phyloP scores from a whole-genome alignment of 2,888 invertebrate species.

The Atrina japonica region DNA sequence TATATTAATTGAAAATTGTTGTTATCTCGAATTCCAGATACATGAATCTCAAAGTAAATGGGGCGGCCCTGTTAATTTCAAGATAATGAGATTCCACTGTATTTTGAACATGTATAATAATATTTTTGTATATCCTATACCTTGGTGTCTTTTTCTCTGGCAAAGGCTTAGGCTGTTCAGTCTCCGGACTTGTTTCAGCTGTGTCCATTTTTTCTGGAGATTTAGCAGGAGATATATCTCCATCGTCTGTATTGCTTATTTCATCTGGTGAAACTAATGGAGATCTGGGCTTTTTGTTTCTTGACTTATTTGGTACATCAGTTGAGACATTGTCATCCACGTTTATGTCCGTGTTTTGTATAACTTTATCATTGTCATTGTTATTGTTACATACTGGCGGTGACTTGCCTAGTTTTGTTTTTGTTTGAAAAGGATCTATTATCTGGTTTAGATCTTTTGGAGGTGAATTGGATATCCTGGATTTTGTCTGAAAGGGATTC shows the following conservation, averaged over 20 bases:
- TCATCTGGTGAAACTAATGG: slow-evolving; percentile 43
- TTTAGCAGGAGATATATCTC: slow-evolving; percentile 6
- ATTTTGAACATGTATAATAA: not conserved
- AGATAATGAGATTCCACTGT: not conserved
- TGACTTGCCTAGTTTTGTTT: slow-evolving; percentile 57
- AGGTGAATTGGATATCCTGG: slow-evolving; percentile 64
- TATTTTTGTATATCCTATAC: too few species aligned
- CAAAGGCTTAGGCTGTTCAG: not conserved
- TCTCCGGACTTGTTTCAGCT: slow-evolving; percentile 8
- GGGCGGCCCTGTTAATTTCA: too few species aligned
- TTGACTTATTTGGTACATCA: slow-evolving; percentile 68
- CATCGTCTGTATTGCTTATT: not conserved
- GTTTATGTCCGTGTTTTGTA: slow-evolving; percentile 14
- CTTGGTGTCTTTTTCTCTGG: slow-evolving; percentile 1
- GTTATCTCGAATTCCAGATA: too few species aligned
- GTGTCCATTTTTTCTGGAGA: slow-evolving; percentile 12
- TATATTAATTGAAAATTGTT: too few species aligned
- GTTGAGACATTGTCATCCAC: slow-evolving; percentile 1
- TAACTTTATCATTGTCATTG: slow-evolving; percentile 21
- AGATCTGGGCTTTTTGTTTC: slow-evolving; percentile 59
- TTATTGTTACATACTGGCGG: slow-evolving; percentile 50
- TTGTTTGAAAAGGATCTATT: slow-evolving; percentile 73
- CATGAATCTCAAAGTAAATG: too few species aligned
- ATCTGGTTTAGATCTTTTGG: slow-evolving; percentile 29
- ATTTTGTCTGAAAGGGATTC: slow-evolving; percentile 73